Percentiles rank a stretch among this genome's conserved stretches.
Conservation (phyloP, 2,888 invertebrate genomes). For the Himalopsyche tibetana region DNA sequence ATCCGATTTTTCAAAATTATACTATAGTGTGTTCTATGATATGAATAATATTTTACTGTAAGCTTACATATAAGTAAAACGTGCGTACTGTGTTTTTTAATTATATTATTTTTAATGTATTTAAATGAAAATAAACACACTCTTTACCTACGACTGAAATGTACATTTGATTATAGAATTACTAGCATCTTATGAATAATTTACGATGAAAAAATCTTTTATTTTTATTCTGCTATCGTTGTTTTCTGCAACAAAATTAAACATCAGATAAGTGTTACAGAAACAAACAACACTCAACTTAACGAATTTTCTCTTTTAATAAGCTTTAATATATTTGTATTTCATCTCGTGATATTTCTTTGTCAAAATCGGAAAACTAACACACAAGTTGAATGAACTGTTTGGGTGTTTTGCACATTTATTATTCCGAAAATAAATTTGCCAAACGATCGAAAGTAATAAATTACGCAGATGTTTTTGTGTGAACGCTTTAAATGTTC, state of each 20-base stretch:
- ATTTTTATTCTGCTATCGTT: not conserved
- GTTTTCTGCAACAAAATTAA: not conserved
- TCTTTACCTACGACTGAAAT: no score
- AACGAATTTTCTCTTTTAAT: not conserved
- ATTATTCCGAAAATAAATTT: not conserved
- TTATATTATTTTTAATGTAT: no score
- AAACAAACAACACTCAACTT: not conserved
- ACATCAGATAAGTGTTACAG: not conserved
- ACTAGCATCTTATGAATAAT: no score
- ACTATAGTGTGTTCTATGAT: no score
- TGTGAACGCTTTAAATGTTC: not conserved
- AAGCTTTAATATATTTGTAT: not conserved
- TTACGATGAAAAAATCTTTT: no score
- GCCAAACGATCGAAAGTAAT: slow-evolving; percentile 4
- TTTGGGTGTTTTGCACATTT: not conserved
- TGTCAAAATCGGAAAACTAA: not conserved
- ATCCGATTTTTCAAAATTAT: no score
- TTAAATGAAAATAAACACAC: no score
- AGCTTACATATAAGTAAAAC: no score
- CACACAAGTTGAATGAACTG: not conserved
- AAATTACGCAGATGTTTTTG: slow-evolving; percentile 29
- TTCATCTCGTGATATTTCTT: not conserved
- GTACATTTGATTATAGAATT: no score
- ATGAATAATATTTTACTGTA: no score
- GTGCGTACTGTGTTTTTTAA: no score